These are phyloP conservation scores for Sitta europaea DNA, from an alignment of 2,113 vertebrate genomes.

Conservation along the genomic window DNA sequence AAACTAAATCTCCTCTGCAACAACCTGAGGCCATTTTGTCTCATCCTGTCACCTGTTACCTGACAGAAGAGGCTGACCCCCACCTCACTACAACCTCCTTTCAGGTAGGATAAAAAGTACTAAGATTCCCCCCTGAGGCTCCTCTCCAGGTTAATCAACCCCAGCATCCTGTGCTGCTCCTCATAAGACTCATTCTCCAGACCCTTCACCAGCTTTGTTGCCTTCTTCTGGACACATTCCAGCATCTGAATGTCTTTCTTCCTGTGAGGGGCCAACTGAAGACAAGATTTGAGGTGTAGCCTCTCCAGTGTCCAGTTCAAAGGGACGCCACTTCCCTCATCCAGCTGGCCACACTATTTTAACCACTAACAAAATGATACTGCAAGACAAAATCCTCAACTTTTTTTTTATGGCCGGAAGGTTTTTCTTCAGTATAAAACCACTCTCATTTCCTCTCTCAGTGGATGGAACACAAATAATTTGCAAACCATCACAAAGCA, in stretches of 20 bases:
- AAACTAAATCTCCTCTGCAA: background rate
- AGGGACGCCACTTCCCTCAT: accelerated
- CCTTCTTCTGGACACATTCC: background rate
- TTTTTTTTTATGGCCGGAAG: background rate
- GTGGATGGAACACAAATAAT: background rate
- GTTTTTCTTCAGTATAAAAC: background rate
- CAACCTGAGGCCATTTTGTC: background rate
- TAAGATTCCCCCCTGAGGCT: background rate
- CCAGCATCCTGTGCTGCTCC: background rate
- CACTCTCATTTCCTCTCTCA: background rate
- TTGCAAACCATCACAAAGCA: background rate
- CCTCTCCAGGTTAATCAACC: background rate
- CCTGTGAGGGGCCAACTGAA: background rate
- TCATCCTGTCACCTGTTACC: background rate
- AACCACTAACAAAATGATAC: background rate
- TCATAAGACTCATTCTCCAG: background rate
- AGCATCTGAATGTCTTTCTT: background rate
- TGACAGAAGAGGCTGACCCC: background rate
- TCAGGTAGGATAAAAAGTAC: background rate
- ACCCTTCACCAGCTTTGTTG: background rate
- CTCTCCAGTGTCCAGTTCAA: background rate
- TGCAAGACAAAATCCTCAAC: background rate
- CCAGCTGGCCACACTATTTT: background rate
- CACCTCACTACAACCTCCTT: background rate
- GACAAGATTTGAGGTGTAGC: background rate